Percentiles rank a stretch among this genome's conserved stretches.
These are phyloP conservation scores for Pygmarrhopalites habei DNA, from an alignment of 1,140 invertebrate species.

Conservation along the genomic window DNA sequence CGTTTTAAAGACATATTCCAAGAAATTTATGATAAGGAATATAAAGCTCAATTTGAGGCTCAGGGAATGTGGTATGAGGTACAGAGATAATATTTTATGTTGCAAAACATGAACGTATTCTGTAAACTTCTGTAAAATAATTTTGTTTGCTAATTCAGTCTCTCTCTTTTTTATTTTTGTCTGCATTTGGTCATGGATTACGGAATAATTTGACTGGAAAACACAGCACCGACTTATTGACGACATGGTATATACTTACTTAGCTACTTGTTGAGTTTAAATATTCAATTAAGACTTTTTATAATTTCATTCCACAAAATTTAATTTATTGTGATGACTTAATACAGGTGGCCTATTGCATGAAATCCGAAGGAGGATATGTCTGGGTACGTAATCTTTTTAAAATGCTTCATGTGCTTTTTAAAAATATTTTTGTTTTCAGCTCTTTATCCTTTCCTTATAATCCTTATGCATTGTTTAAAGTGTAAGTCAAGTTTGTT, in stretches of 20 bases:
- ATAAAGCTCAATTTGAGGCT: slow-evolving; percentile 77
- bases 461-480: not conserved
- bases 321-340: not conserved
- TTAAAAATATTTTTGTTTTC: too few relatives aligned
- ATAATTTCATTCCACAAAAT: not conserved
- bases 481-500: slow-evolving; percentile 38
- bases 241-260: slow-evolving; percentile 58
- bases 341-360: slow-evolving; percentile 79
- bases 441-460: too few relatives aligned
- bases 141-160: not conserved
- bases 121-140: not conserved
- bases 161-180: too few relatives aligned
- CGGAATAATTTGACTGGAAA: too few relatives aligned
- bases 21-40: slow-evolving; percentile 89
- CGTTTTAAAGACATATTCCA: slow-evolving; percentile 99
- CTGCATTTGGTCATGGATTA: too few relatives aligned
- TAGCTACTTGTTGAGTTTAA: not conserved
- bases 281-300: not conserved
- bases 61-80: slow-evolving; percentile 85
- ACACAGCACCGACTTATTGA: slow-evolving; percentile 83
- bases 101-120: not conserved
- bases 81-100: not conserved
- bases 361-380: slow-evolving; percentile 97
- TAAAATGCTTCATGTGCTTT: too few relatives aligned
- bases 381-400: too few relatives aligned